Evolutionary conservation across 2,113 vertebrate species (phyloP), one percentile per base, ranked within the genome.

Genomic region (Oreochromis niloticus): DNA sequence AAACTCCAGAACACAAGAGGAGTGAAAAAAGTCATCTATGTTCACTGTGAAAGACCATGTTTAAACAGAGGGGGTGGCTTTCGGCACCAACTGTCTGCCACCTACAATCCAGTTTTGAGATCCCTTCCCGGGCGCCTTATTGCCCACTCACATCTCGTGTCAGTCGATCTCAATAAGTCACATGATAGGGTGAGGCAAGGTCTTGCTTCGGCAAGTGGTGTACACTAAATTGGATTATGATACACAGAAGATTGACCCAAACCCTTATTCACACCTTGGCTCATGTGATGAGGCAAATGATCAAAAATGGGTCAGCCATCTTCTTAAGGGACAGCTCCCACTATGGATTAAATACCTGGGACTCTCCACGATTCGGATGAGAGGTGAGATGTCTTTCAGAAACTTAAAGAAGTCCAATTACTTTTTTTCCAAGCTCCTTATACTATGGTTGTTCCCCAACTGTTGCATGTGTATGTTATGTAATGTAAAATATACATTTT

Each of bases 381-480:
- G 34, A 68, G 63, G 19, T 68, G 63, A 68, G 19, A 68, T 1
- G 4, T 41, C 63, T 68, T 41, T 22, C 63, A 22, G 34, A 68
- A 68, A 68, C 63, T 0, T 41, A 68, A 68, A 68, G 63, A 68
- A 68, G 34, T 68, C 19, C 19, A 22, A 39, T 68, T 39, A 8
- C 34, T 39, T 22, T 68, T 30, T 68, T 68, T 41, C 63, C 63
- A 68, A 68, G 34, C 34, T 66, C 19, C 34, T 66, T 66, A 39
- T 39, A 22, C 6, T 39, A 66, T 39, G 34, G 61, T 41, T 73
- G 68, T 46, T 73, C 39, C 22, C 39, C 39, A 73, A 27, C 22
- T 27, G 22, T 73, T 73, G 39, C 39, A 73, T 46, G 43, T 73
- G 39, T 43, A 46, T 24, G n/a, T 27, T 27, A 46, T 46, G 39